Conservation (phyloP, 2,797 vertebrate species). For the Dendrocincla tyrannina region DNA sequence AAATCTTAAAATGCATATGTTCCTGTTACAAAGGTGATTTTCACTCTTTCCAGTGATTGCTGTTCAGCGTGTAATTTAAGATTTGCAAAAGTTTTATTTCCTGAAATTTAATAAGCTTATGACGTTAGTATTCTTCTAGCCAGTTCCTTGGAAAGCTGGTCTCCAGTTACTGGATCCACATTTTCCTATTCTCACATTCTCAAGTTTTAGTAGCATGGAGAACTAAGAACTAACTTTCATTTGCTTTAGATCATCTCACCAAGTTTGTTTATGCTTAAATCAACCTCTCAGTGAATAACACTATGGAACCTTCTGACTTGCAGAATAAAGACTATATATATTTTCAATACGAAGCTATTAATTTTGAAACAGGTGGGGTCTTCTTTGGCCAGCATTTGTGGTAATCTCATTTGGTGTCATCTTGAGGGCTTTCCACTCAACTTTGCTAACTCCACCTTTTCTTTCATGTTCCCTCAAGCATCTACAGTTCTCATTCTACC, state of each 20-base stretch:
- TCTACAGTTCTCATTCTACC: not conserved
- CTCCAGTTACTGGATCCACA: not conserved
- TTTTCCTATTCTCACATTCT: conserved; percentile 27
- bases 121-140: not conserved
- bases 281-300: not conserved
- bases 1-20: not conserved
- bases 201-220: not conserved
- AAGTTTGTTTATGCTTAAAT: not conserved
- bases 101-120: not conserved
- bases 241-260: not conserved
- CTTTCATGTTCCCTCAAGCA: not conserved
- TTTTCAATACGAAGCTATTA: not conserved
- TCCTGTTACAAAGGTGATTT: not conserved
- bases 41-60: not conserved
- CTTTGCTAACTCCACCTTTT: not conserved
- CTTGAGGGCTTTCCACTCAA: not conserved
- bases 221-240: not conserved
- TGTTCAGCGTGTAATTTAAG: not conserved
- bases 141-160: not conserved
- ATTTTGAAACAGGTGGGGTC: not conserved
- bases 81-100: not conserved
- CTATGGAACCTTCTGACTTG: not conserved
- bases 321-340: not conserved
- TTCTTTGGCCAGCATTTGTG: not conserved
- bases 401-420: not conserved